Evolutionary conservation across 2,888 invertebrate genomes (phyloP).

Genomic region (Tachystola acroxantha): DNA sequence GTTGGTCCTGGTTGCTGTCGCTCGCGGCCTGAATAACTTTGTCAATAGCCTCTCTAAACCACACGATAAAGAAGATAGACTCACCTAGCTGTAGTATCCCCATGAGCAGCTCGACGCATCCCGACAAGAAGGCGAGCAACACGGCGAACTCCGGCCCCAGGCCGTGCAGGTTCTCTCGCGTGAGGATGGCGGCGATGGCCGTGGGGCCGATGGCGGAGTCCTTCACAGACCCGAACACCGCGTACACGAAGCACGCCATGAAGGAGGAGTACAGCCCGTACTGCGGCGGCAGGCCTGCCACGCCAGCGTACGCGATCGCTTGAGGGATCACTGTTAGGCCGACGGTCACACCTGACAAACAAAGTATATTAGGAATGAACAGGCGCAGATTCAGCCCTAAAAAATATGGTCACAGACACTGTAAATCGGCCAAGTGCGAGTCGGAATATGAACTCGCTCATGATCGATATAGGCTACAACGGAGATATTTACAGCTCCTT

Average conservation of each 20-base stretch:
- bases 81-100: slow-evolving; percentile 85
- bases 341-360: slow-evolving; percentile 77
- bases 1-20: no score
- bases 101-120: slow-evolving; percentile 84
- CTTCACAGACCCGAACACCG: slow-evolving; percentile 87
- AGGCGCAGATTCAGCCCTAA: no score
- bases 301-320: slow-evolving; percentile 89
- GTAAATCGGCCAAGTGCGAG: no score
- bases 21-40: no score
- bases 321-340: slow-evolving; percentile 91
- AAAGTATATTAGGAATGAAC: no score
- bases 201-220: slow-evolving; percentile 81
- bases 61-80: neutral
- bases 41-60: no score
- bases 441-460: no score
- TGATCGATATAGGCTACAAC: no score
- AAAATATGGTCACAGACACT: no score
- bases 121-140: slow-evolving; percentile 83
- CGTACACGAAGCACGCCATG: slow-evolving; percentile 95
- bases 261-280: slow-evolving; percentile 96
- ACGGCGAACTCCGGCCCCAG: slow-evolving; percentile 85
- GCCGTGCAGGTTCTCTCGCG: slow-evolving; percentile 84
- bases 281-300: slow-evolving; percentile 85
- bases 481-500: no score
- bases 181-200: slow-evolving; percentile 89